These are phyloP conservation scores for Penelope pileata DNA, from an alignment of 2,113 vertebrate species.

Conservation along the genomic window DNA sequence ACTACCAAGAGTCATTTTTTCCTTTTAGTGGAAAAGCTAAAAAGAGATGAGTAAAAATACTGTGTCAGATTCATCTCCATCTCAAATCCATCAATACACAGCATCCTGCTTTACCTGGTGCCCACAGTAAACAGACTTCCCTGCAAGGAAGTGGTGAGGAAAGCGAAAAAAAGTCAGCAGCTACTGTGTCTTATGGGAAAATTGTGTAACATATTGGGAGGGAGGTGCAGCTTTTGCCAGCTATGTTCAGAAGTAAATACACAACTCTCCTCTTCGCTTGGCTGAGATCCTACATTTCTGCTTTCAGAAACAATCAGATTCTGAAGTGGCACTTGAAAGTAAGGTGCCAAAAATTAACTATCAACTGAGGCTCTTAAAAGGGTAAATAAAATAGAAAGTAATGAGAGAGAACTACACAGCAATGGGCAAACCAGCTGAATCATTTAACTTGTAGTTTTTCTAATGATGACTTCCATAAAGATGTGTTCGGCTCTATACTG, in stretches of 20 bases:
- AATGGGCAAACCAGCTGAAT: neutral
- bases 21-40: neutral
- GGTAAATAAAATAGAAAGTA: neutral
- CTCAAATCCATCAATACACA: neutral
- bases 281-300: neutral
- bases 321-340: neutral
- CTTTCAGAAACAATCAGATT: conserved; percentile 2
- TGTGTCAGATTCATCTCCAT: neutral
- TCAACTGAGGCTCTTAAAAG: neutral
- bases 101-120: neutral
- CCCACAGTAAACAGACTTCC: neutral
- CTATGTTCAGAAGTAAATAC: neutral
- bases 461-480: neutral
- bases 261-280: neutral
- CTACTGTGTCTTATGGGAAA: neutral
- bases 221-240: neutral
- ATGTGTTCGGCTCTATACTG: neutral
- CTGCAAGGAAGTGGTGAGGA: neutral
- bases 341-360: neutral
- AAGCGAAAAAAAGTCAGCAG: neutral
- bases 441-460: neutral
- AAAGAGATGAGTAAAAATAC: neutral
- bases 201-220: neutral
- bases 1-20: neutral
- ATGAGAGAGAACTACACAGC: neutral